These are phyloP conservation scores for Scaptomyza graminum DNA, from an alignment of 1,140 invertebrate species.

Conservation along the genomic window DNA sequence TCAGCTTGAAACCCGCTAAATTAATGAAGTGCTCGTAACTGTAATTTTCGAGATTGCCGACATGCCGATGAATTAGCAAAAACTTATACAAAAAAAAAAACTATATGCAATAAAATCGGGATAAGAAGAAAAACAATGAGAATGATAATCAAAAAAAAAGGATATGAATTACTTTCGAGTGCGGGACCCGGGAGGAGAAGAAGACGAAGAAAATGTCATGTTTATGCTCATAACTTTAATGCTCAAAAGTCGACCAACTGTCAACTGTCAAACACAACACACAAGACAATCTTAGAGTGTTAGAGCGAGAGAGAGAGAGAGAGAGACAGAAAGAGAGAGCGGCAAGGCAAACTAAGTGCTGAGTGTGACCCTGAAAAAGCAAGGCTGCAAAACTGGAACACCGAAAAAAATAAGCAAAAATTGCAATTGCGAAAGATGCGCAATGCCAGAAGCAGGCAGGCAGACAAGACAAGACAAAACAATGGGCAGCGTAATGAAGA, in stretches of 20 bases:
- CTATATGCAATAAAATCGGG: not conserved
- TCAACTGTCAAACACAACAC: conserved; percentile 81
- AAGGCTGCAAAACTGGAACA: conserved; percentile 64
- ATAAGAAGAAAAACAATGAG: conserved; percentile 20
- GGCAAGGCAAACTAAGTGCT: not conserved
- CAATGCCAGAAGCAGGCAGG: conserved; percentile 37
- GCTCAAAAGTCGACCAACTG: conserved; percentile 81
- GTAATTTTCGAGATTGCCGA: conserved; percentile 1
- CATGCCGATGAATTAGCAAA: conserved; percentile 43
- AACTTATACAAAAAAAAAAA: not conserved
- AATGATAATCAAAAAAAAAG: conserved; percentile 39
- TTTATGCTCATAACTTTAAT: conserved; percentile 83
- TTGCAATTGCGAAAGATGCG: conserved; percentile 46
- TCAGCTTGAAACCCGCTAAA: not conserved
- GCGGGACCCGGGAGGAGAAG: too few species aligned
- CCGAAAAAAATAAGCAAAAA: conserved; percentile 43
- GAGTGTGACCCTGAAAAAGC: conserved; percentile 72
- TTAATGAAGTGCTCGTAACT: too few species aligned
- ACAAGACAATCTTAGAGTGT: conserved; percentile 63
- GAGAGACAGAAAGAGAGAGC: not conserved
- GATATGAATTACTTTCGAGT: conserved; percentile 38
- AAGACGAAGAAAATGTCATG: conserved; percentile 58
- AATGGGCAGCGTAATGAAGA: conserved; percentile 76
- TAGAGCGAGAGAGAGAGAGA: conserved; percentile 19
- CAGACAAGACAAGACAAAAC: conserved; percentile 59